Evolutionary conservation across 2,888 invertebrate genomes (phyloP), one percentile per base, ranked within the genome.

Genomic region (Macrosoma leucophasiata): DNA sequence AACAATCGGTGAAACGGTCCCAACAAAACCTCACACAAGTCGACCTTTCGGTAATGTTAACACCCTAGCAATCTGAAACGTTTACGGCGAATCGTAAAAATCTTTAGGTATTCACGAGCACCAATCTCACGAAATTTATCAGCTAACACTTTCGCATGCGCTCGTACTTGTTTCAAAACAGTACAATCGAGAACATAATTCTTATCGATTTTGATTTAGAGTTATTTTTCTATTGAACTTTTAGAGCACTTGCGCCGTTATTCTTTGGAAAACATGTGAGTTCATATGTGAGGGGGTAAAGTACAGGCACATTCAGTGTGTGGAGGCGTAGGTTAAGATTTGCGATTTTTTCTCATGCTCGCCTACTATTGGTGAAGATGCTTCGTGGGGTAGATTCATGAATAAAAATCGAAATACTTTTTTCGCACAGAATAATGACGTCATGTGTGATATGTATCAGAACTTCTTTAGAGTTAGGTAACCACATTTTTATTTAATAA

Each of bases 311-410:
- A 49, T 46, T 50, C 49, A 39, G 53, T 43, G 55, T 54, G 43
- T 43, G 30, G 30, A 50, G 54, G 52, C 51, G 23, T 28, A 25
- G 25, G 25, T 7, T 13, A 12, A 22, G 22, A 71, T 66, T 63
- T 56, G 53, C 49, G 55, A 61, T 59, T 65, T 70, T 63, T 57
- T 46, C 50, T 43, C 48, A 52, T 35, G 41, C 56, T 52, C 48
- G 29, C 31, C 52, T 62, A 48, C 63, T 58, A 73, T 74, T 74
- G 74, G 74, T 34, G 62, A 59, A 68, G 58, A 56, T 41, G 24
- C 31, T 40, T 28, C 9, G 21, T 29, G 34, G 19, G 37, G 27
- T 34, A 25, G 29, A 12, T n/a, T n/a, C n/a, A n/a, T n/a, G n/a
- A n/a, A n/a, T n/a, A n/a, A n/a, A n/a, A n/a, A n/a, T n/a, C n/a